phyloP scores from a whole-genome alignment of 2,888 invertebrate genomes.

The Mylabris sibirica region DNA sequence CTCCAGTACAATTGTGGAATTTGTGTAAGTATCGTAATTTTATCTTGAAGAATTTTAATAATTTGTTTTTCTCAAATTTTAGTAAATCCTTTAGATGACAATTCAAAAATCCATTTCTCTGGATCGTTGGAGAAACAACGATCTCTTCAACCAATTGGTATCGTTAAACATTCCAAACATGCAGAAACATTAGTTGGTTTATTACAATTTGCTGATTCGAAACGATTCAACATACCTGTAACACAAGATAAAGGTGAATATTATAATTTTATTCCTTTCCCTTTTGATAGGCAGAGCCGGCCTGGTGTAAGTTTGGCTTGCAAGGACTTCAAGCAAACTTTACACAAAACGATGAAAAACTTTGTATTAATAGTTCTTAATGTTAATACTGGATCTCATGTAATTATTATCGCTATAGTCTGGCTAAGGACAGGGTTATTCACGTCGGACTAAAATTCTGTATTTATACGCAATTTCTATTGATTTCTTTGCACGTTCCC shows the following conservation, averaged over 20 bases:
- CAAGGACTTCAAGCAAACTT: too few relatives aligned
- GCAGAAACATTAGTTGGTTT: conserved; percentile 61
- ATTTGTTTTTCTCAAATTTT: conserved; percentile 23
- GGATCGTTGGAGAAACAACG: conserved; percentile 64
- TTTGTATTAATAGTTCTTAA: too few relatives aligned
- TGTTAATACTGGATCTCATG: too few relatives aligned
- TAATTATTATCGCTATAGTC: too few relatives aligned
- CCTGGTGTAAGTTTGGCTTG: too few relatives aligned
- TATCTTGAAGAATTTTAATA: neutral
- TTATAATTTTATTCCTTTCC: too few relatives aligned
- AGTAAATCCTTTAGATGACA: conserved; percentile 35
- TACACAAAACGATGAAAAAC: too few relatives aligned
- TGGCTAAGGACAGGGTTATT: too few relatives aligned
- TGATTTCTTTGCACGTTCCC: too few relatives aligned
- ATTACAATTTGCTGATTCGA: conserved; percentile 63
- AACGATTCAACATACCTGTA: conserved; percentile 62
- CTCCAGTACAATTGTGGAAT: conserved; percentile 36
- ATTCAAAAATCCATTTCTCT: conserved; percentile 49
- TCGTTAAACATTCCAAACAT: conserved; percentile 62
- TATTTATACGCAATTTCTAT: too few relatives aligned
- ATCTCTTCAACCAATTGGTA: conserved; percentile 61
- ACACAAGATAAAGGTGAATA: conserved; percentile 61
- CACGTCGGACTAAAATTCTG: too few relatives aligned
- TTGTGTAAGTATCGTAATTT: conserved; percentile 37
- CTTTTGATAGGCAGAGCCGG: too few relatives aligned